Base-by-base conservation (phyloP, 2,113 vertebrate species). In the Pseudopipra pipra region DNA sequence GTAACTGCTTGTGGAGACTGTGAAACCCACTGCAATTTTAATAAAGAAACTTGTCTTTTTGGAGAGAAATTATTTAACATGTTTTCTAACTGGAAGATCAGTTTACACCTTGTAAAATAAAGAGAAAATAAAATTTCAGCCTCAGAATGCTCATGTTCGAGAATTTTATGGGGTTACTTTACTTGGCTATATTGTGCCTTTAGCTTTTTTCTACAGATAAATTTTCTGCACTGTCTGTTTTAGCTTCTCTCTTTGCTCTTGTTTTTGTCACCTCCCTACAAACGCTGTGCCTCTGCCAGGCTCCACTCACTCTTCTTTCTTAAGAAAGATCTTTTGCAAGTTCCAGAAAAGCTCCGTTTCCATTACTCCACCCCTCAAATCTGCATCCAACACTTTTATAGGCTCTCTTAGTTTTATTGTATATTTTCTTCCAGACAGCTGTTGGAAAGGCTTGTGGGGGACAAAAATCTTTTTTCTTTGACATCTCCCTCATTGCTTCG, bases 91-190 rank as follows among this genome's bases (percentile, higher is more conserved):
- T 78, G 89, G 93, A 97, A 94, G 51, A 79, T 66, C 73, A 92
- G 56, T 94, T 97, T 96, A 68, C 55, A 73, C 65, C 72, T 96
- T 87, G 89, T 86, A 94, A 97, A 96, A 88, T 84, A 92, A 95
- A 95, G 66, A 96, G 65, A 96, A 96, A 94, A 70, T 30, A 44
- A 56, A 66, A 94, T 85, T 86, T 96, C 62, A 59, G 35, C 72
- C 62, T 95, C 92, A 90, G 77, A 87, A 89, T 95, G 43, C 71
- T 96, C 54, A 70, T 61, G 44, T 77, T 75, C 76, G 84, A 89
- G 22, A 67, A 93, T 77, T 95, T 97, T 89, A 82, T 24, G 9
- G 25, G 55, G 21, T 93, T 97, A 93, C 82, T 96, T 93, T 94
- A 24, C 72, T 97, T 95, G 84, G 63, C 87, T 91, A 24, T 39